Evolutionary conservation across 2,888 invertebrate species (phyloP).

Genomic region (Xestobium rufovillosum): DNA sequence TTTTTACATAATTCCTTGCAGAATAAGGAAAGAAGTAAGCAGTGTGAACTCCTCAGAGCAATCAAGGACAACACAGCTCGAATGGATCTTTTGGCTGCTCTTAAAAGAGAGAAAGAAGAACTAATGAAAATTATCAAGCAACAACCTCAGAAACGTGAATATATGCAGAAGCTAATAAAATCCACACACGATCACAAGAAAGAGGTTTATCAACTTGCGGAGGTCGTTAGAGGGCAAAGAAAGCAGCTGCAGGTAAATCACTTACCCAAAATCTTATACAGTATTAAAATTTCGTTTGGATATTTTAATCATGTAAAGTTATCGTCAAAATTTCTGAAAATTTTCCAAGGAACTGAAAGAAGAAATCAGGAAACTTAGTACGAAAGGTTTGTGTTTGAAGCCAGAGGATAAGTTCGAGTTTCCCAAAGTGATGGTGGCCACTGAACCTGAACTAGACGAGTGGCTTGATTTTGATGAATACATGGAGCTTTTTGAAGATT

Average conservation of each 20-base stretch:
- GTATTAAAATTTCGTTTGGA: constrained; percentile 29
- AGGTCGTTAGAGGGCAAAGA: constrained; percentile 38
- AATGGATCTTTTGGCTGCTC: constrained; percentile 47
- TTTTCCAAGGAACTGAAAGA: constrained; percentile 23
- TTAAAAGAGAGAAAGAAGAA: constrained; percentile 48
- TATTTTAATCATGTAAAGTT: constrained; percentile 14
- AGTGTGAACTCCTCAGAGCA: constrained; percentile 41
- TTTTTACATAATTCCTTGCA: too few relatives aligned
- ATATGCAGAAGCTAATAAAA: constrained; percentile 32
- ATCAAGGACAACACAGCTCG: constrained; percentile 50
- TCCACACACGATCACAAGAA: constrained; percentile 33
- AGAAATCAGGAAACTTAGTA: constrained; percentile 35
- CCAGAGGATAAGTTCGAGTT: constrained; percentile 9
- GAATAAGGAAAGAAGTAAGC: too few relatives aligned
- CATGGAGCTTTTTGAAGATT: constrained; percentile 14
- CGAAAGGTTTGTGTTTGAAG: constrained; percentile 31
- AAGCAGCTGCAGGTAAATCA: constrained; percentile 38
- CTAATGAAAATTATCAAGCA: constrained; percentile 40
- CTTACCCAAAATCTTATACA: too few relatives aligned
- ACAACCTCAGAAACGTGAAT: constrained; percentile 36
- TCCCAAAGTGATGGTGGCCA: not conserved
- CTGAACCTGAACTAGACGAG: not conserved
- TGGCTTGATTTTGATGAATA: constrained; percentile 21
- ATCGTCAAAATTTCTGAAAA: constrained; percentile 12
- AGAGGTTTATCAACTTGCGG: constrained; percentile 41